phyloP scores from a whole-genome alignment of 1,140 invertebrate species.

The Gonioctena quinquepunctata region DNA sequence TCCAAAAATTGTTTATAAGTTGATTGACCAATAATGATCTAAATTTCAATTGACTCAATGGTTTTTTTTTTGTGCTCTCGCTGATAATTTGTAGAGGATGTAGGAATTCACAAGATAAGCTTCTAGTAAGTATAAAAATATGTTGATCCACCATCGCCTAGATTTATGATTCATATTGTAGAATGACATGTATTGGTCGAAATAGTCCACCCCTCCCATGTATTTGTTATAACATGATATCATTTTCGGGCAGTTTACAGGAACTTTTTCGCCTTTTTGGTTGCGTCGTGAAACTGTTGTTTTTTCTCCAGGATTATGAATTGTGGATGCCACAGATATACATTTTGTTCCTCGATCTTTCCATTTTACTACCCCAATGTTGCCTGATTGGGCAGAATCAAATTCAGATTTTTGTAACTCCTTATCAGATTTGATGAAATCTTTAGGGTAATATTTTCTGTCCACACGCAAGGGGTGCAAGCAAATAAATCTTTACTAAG shows the following conservation, averaged over 20 bases:
- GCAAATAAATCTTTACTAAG: background rate
- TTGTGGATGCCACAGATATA: background rate
- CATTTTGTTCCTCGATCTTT: constrained; percentile 2
- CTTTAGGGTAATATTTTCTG: background rate
- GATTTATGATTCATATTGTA: constrained; percentile 13
- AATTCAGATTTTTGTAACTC: background rate
- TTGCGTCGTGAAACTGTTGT: background rate
- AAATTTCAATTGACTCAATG: background rate
- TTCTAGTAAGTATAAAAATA: background rate
- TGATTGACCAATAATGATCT: background rate
- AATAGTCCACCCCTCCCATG: background rate
- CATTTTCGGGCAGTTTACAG: background rate
- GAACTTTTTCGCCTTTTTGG: background rate
- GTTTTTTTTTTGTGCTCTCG: background rate
- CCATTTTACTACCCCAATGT: background rate
- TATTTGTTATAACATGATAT: constrained; percentile 4
- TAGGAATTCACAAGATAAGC: background rate
- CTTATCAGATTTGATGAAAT: background rate
- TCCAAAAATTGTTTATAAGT: background rate
- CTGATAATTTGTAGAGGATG: background rate
- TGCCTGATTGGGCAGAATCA: background rate
- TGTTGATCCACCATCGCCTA: constrained; percentile 1
- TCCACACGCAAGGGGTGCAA: background rate
- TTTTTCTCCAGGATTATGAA: background rate
- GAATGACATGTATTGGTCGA: background rate